Evolutionary conservation across 2,113 vertebrate species (phyloP).

Genomic region (Percopsis transmontana): DNA sequence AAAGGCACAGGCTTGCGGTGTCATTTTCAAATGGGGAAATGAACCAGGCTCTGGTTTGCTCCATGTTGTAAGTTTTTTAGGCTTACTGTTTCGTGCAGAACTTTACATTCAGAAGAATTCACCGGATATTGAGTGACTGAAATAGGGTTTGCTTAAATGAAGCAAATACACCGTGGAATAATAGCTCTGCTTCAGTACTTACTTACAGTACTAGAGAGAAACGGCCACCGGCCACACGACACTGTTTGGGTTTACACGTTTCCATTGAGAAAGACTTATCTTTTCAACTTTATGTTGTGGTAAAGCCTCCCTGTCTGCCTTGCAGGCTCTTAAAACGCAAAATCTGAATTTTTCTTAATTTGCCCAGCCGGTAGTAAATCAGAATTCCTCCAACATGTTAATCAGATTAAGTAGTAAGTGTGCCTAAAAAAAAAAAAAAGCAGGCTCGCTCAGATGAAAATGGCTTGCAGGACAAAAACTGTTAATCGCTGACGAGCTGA

Average conservation of each 20-base stretch:
- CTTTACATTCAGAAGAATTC: conserved; percentile 3
- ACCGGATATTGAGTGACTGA: conserved; percentile 19
- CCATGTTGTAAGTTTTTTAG: not conserved
- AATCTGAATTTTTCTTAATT: conserved; percentile 15
- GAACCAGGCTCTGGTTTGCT: not conserved
- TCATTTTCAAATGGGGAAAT: not conserved
- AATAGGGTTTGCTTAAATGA: conserved; percentile 29
- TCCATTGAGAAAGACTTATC: conserved; percentile 49
- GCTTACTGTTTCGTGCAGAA: not conserved
- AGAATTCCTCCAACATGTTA: conserved; percentile 6
- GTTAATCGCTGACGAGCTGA: conserved; percentile 29
- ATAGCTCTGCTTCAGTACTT: conserved; percentile 24
- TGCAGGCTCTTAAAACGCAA: conserved; percentile 36
- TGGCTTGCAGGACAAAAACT: conserved; percentile 13
- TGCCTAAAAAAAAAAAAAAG: conserved; percentile 17
- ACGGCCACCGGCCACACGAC: conserved; percentile 17
- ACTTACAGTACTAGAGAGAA: conserved; percentile 23
- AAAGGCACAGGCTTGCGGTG: not conserved
- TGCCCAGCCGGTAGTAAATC: conserved; percentile 32
- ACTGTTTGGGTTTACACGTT: conserved; percentile 60
- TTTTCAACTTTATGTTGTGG: conserved; percentile 34
- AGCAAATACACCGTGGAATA: conserved; percentile 26
- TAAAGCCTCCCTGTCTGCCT: conserved; percentile 24
- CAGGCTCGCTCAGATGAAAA: conserved; percentile 23
- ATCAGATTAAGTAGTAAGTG: conserved; percentile 9